These are phyloP conservation scores for Rhinolophus sinicus DNA, from an alignment of 2,113 vertebrate genomes.

Conservation along the genomic window DNA sequence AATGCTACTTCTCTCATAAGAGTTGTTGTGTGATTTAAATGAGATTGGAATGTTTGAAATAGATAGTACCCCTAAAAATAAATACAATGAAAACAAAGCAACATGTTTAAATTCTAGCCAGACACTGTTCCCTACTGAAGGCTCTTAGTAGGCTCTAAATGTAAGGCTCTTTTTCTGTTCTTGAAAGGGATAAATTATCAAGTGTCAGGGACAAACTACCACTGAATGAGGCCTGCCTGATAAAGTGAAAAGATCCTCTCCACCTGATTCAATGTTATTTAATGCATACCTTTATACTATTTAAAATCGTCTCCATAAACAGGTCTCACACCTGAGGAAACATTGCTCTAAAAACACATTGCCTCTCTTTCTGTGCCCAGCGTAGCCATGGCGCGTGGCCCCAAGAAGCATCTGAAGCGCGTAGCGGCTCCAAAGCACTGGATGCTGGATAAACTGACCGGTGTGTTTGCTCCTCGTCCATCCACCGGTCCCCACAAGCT, in stretches of 20 bases:
- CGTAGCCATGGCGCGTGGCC: no score
- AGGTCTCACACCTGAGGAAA: not conserved
- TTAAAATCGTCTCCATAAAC: conserved; percentile 10
- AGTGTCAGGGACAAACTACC: not conserved
- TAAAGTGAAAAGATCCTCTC: not conserved
- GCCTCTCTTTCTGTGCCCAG: not conserved
- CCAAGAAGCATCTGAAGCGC: no score
- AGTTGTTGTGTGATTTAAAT: not conserved
- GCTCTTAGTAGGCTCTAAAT: not conserved
- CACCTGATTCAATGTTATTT: not conserved
- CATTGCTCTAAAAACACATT: not conserved
- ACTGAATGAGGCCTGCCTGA: not conserved
- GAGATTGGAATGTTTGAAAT: not conserved
- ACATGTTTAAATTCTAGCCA: conserved; percentile 28
- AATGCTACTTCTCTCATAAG: conserved; percentile 4
- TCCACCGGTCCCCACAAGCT: no score
- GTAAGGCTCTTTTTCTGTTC: not conserved
- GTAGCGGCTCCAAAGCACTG: no score
- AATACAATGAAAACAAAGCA: not conserved
- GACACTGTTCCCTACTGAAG: not conserved
- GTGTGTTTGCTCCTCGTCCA: no score
- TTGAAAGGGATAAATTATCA: not conserved
- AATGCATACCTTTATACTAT: not conserved
- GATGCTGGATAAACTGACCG: no score
- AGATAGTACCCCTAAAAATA: not conserved